Percentiles rank a stretch among this genome's conserved stretches.
phyloP scores from a whole-genome alignment of 1,140 invertebrate species.

The Drosophila cardini region DNA sequence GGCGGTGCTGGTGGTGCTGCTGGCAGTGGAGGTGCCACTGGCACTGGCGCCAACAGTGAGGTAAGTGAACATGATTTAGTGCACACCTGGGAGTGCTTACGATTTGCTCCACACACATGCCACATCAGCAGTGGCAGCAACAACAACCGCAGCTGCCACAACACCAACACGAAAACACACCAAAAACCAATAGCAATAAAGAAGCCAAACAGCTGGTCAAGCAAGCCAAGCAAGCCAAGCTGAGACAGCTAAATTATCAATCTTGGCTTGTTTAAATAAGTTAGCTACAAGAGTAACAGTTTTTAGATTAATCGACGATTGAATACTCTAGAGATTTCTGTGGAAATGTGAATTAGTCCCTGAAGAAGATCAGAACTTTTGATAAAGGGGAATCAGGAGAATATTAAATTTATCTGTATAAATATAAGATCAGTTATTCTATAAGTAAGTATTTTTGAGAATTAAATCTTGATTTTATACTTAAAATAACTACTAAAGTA shows the following conservation, averaged over 20 bases:
- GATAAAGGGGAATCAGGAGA: too few relatives aligned
- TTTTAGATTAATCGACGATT: background rate
- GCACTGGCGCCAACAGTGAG: constrained; percentile 74
- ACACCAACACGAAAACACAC: too few relatives aligned
- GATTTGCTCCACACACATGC: constrained; percentile 59
- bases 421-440: too few relatives aligned
- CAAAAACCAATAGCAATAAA: constrained; percentile 53
- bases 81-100: constrained; percentile 71
- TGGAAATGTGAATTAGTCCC: too few relatives aligned
- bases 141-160: constrained; percentile 26
- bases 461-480: too few relatives aligned
- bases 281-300: too few relatives aligned
- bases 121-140: background rate
- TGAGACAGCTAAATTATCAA: too few relatives aligned
- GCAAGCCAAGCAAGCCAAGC: constrained; percentile 4
- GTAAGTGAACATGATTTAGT: constrained; percentile 81
- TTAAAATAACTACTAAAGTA: too few relatives aligned
- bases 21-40: constrained; percentile 39
- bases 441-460: too few relatives aligned
- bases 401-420: too few relatives aligned
- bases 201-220: constrained; percentile 45
- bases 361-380: too few relatives aligned
- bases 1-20: constrained; percentile 23
- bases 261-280: too few relatives aligned
- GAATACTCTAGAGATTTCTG: constrained; percentile 1